These are phyloP conservation scores for Drosophila buzzatii DNA, from an alignment of 2,888 invertebrate species.

Conservation along the genomic window DNA sequence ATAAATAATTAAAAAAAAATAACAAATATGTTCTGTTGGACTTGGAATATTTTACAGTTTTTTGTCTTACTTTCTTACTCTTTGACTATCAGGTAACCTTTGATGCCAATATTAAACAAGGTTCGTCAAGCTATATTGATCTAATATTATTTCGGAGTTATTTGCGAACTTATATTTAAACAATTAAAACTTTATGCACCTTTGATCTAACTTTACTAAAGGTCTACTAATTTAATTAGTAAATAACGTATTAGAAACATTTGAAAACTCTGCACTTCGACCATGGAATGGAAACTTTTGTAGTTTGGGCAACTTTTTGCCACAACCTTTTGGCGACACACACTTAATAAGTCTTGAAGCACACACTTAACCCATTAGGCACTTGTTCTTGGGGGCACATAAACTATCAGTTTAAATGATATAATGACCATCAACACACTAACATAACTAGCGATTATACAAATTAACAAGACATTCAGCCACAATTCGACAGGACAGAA, in stretches of 20 bases:
- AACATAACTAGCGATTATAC: slow-evolving; percentile 56
- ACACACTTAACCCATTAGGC: slow-evolving; percentile 50
- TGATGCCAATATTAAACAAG: neutral
- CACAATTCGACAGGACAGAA: slow-evolving; percentile 11
- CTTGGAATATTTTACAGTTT: too few relatives aligned
- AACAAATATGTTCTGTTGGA: too few relatives aligned
- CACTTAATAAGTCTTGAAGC: slow-evolving; percentile 26
- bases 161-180: neutral
- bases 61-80: neutral
- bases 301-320: slow-evolving; percentile 37
- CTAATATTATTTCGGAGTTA: neutral
- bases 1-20: too few relatives aligned
- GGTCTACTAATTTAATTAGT: slow-evolving; percentile 30
- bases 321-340: slow-evolving; percentile 33
- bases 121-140: neutral
- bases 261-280: neutral
- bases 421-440: slow-evolving; percentile 45
- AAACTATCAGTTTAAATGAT: slow-evolving; percentile 59
- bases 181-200: slow-evolving; percentile 3
- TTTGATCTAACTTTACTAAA: slow-evolving; percentile 26
- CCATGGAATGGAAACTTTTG: slow-evolving; percentile 35
- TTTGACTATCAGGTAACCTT: neutral
- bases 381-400: slow-evolving; percentile 24
- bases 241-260: slow-evolving; percentile 27
- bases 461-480: slow-evolving; percentile 44